Evolutionary conservation across 2,797 vertebrate genomes (phyloP), one percentile per base, ranked within the genome.

Genomic region (Catharus ustulatus): DNA sequence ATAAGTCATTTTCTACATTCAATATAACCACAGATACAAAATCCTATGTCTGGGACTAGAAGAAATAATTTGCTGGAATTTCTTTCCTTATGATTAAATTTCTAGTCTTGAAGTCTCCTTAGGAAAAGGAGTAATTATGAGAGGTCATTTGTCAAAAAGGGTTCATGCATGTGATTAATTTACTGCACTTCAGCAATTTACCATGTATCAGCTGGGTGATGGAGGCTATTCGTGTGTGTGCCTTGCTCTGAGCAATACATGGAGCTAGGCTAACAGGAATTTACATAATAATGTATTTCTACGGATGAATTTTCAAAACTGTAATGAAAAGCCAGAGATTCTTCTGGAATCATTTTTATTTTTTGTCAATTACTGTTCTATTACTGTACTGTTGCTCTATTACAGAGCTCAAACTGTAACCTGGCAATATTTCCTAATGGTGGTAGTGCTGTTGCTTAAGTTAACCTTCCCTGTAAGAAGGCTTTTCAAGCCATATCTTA

Each of bases 101-200:
- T 80, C 63, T 74, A 51, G 58, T 77, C 85, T 66, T 55, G 55
- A 90, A 79, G 30, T 46, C 34, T 95, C 49, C 49, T 82, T 55
- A 83, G 67, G 82, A 94, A 91, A 87, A 85, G 52, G 14, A 79
- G 52, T 57, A 90, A 93, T 80, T 92, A 91, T 52, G 34, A 89
- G 59, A 57, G 57, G 80, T 82, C 61, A 92, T 82, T 90, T 93
- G 63, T 89, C 83, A 83, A 71, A 74, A 63, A 85, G 78, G 68
- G 26, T 59, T 96, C 89, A 77, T 86, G 83, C 66, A 42, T 75
- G 16, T 94, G 54, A 81, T 88, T 91, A 78, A 66, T 83, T 91
- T 88, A 69, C 78, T 91, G 62, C 83, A 64, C 43, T 94, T 92
- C 76, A 93, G 66, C 87, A 91, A 24, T 84, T 93, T 83, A 48